Evolutionary conservation across 2,797 vertebrate genomes (phyloP).

Genomic region (Lagodon rhomboides): DNA sequence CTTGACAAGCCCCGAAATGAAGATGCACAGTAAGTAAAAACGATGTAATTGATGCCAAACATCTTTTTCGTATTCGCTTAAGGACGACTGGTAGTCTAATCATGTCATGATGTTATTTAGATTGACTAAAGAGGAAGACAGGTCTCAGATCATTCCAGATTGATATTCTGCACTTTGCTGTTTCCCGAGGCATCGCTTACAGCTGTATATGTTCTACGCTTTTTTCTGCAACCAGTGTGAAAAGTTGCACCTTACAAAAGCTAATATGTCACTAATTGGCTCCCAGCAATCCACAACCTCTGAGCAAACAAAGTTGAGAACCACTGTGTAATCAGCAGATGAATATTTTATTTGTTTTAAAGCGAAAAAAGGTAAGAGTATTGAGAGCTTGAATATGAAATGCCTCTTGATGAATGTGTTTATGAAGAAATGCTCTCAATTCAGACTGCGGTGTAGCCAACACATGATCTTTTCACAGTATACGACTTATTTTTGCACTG

Average conservation of each 20-base stretch:
- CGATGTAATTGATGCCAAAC: conserved; percentile 25
- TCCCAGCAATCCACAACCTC: conserved; percentile 39
- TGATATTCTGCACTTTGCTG: conserved; percentile 33
- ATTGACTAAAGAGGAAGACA: conserved; percentile 40
- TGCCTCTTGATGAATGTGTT: not conserved
- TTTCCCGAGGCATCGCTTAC: conserved; percentile 45
- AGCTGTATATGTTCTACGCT: conserved; percentile 45
- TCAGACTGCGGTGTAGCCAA: not conserved
- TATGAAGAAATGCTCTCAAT: not conserved
- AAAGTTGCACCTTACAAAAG: conserved; percentile 62
- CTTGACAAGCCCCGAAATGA: conserved; percentile 23
- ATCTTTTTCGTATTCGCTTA: conserved; percentile 34
- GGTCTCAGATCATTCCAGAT: conserved; percentile 29
- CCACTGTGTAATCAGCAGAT: conserved; percentile 37
- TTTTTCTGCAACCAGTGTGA: conserved; percentile 56
- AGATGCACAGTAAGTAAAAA: conserved; percentile 31
- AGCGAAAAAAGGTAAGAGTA: conserved; percentile 1
- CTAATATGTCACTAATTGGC: conserved; percentile 52
- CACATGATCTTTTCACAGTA: not conserved
- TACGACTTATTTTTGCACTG: not conserved
- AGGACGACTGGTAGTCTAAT: conserved; percentile 8
- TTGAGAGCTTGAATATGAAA: not conserved
- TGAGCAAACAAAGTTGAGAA: conserved; percentile 30
- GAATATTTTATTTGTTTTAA: conserved; percentile 14
- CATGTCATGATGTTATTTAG: conserved; percentile 19